Base-by-base conservation (phyloP, 2,113 vertebrate genomes). In the Trichechus manatus region DNA sequence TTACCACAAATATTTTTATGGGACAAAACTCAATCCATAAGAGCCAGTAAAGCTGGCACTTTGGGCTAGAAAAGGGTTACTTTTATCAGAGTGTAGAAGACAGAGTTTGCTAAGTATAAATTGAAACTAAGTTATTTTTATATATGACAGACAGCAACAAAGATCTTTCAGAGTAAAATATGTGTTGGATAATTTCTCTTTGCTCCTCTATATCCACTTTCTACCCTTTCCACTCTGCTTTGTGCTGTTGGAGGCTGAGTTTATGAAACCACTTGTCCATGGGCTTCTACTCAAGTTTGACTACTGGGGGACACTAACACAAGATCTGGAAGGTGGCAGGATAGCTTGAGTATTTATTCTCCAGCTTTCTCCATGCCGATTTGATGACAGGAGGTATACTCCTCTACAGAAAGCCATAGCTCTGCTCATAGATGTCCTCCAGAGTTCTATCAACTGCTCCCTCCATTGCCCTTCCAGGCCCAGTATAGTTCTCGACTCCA, bases 321-420 rank as follows among this genome's bases (percentile, higher is more conserved):
- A 5, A 10, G 9, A 23, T 74, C 47, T 39, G 2, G 70, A 84
- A 70, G 68, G 42, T 23, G 17, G 8, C 44, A 33, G 59, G 31
- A 13, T 2, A 2, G 3, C 1, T 1, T 61, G 9, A 6, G 31
- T 56, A 39, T 50, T 47, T 11, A 42, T n/a, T 87, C 15, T 44
- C 87, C 17, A 47, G 10, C 29, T 9, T 31, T 23, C 44, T 86
- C 29, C 11, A 64, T 9, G 29, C 11, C 2, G 14, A 31, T 25
- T 42, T 19, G 56, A 5, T 8, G 9, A 53, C 8, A 44, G 6
- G n/a, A 63, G n/a, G 5, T 1, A 27, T 20, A 53, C 0, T 9
- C 39, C 1, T 0, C 42, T 3, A 9, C 39, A 14, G 25, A 68
- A 39, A 44, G 0, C 11, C 20, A 11, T 2, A 56, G 19, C 3